Conservation (phyloP, 2,888 invertebrate species). For the Tuberolachnus salignus region DNA sequence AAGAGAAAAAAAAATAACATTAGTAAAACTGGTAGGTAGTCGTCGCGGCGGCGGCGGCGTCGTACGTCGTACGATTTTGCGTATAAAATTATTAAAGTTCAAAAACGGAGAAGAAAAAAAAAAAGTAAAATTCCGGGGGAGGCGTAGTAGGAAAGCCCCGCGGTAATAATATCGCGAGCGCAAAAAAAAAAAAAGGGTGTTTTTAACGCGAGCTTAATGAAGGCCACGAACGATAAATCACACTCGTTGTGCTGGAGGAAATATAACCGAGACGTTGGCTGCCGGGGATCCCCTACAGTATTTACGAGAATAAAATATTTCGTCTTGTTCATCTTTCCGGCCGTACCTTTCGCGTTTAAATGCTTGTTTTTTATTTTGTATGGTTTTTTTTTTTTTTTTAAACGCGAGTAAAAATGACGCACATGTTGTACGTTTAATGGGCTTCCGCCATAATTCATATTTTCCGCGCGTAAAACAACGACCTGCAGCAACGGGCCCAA, state of each 20-base stretch:
- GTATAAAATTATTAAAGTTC: conserved; percentile 45
- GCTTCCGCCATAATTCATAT: conserved; percentile 56
- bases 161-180: conserved; percentile 34
- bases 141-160: conserved; percentile 1
- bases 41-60: not conserved
- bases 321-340: conserved; percentile 47
- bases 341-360: conserved; percentile 35
- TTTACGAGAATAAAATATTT: conserved; percentile 51
- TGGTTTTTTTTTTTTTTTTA: too few species aligned
- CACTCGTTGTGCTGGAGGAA: conserved; percentile 49
- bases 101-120: conserved; percentile 1
- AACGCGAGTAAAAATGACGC: conserved; percentile 42
- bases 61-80: not conserved
- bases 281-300: conserved; percentile 6
- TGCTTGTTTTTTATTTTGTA: conserved; percentile 28
- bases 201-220: conserved; percentile 56
- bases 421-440: conserved; percentile 56
- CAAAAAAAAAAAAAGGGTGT: conserved; percentile 43
- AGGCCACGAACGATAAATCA: conserved; percentile 56
- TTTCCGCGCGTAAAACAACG: conserved; percentile 48
- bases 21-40: not conserved
- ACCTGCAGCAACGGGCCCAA: conserved; percentile 24
- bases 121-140: not conserved
- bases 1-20: conserved; percentile 1
- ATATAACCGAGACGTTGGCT: not conserved